Conservation (phyloP, 2,113 vertebrate genomes). For the Melanerpes formicivorus region DNA sequence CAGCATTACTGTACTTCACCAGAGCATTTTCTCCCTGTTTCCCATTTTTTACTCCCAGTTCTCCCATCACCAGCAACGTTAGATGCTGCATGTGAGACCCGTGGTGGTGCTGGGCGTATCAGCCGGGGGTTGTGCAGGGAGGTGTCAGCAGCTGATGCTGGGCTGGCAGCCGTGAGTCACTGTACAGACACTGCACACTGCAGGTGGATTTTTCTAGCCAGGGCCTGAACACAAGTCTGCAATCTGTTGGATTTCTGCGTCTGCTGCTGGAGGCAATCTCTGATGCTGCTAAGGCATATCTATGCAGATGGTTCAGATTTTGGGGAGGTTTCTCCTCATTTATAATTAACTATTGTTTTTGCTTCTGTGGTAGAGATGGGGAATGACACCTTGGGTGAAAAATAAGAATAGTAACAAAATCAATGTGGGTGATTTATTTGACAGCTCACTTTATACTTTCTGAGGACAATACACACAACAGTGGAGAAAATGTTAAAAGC, state of each 20-base stretch:
- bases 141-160: background rate
- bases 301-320: background rate
- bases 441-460: constrained; percentile 16
- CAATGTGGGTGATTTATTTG: background rate
- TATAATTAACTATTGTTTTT: background rate
- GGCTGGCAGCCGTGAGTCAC: background rate
- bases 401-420: background rate
- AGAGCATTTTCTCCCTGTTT: background rate
- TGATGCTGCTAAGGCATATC: background rate
- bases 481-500: background rate
- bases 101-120: background rate
- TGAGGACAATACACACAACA: background rate
- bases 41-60: background rate
- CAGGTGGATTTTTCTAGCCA: constrained; percentile 20
- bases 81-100: background rate
- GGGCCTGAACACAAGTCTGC: constrained; percentile 4
- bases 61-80: background rate
- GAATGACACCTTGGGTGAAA: background rate
- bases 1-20: background rate
- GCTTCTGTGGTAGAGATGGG: background rate
- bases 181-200: background rate
- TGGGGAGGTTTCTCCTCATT: background rate
- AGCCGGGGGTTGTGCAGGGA: background rate
- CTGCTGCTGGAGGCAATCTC: background rate
- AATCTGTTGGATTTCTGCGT: background rate